Conservation (phyloP, 2,888 invertebrate genomes). For the Gastrophysa polygoni region DNA sequence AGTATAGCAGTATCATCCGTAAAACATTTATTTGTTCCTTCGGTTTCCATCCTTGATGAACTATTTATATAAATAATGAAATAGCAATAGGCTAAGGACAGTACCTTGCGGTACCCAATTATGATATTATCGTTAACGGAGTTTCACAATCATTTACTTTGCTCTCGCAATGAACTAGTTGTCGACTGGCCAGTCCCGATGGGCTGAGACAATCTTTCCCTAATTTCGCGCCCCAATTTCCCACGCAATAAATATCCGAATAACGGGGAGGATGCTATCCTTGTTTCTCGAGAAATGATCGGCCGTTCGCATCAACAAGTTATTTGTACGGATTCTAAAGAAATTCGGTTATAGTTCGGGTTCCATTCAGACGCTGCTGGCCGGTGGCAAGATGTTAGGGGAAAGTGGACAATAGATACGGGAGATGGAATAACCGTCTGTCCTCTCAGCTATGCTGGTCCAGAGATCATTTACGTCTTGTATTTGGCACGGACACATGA, state of each 20-base stretch:
- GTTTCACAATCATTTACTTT: too few relatives aligned
- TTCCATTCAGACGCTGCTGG: conserved; percentile 42
- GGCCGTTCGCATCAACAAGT: neutral
- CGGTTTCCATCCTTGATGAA: too few relatives aligned
- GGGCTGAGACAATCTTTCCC: neutral
- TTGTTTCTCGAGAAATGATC: neutral
- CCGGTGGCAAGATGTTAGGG: conserved; percentile 38
- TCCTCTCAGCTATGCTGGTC: conserved; percentile 11
- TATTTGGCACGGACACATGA: conserved; percentile 16
- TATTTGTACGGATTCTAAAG: neutral
- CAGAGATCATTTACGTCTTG: conserved; percentile 26
- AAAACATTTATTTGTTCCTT: too few relatives aligned
- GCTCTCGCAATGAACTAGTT: too few relatives aligned
- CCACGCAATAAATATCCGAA: neutral
- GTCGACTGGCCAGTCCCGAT: neutral
- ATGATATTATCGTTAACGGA: too few relatives aligned
- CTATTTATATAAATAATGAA: too few relatives aligned
- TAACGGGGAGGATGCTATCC: neutral
- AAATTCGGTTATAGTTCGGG: conserved; percentile 39
- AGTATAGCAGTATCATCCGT: too few relatives aligned
- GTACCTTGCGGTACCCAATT: too few relatives aligned
- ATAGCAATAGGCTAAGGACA: too few relatives aligned
- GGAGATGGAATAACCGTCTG: conserved; percentile 32
- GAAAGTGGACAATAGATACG: conserved; percentile 44
- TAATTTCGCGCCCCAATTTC: neutral